Evolutionary conservation across 2,113 vertebrate species (phyloP), one percentile per base, ranked within the genome.

Genomic region (Etheostoma cragini): DNA sequence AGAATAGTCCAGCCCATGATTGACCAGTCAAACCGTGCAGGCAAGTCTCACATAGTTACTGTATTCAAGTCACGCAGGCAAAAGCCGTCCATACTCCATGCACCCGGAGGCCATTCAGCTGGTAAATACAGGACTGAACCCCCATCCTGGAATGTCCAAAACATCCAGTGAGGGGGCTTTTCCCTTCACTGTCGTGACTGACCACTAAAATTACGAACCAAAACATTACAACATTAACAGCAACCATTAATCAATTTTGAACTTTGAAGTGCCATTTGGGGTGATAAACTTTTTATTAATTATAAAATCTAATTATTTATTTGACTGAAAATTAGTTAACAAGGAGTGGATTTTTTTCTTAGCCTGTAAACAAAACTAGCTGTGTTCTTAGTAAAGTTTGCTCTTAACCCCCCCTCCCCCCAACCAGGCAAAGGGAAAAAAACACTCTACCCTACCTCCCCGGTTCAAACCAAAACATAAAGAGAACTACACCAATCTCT

Each of bases 1-100:
- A 98, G 98, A 97, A 99, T 99, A 98, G 98, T 99, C 85, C 98
- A 99, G 91, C 98, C 98, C 87, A 99, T 99, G 98, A 99, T 99
- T 94, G 98, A 99, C 96, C 98, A 99, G 96, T 99, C 98, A 88
- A 99, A 99, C 95, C 96, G 98, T 97, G 98, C 98, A 99, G 98
- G 98, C 96, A 97, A 99, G 98, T 98, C 92, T 94, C 93, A 93
- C 85, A 0, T 94, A 95, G 90, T 97, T 95, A 96, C 96, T 94
- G 91, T 96, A 92, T 95, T 96, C 93, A 89, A 94, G 95, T 96
- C 94, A 80, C 82, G 76, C 92, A 94, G 88, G 92, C 89, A 14
- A 95, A 96, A 96, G 88, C 85, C 91, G 85, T 95, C 94, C 93
- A 93, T 94, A 92, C 95, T 94, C 96, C 95, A 95, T 97, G 94